These are phyloP conservation scores for Poeciliopsis turneri DNA, from an alignment of 2,797 vertebrate genomes.

Conservation along the genomic window DNA sequence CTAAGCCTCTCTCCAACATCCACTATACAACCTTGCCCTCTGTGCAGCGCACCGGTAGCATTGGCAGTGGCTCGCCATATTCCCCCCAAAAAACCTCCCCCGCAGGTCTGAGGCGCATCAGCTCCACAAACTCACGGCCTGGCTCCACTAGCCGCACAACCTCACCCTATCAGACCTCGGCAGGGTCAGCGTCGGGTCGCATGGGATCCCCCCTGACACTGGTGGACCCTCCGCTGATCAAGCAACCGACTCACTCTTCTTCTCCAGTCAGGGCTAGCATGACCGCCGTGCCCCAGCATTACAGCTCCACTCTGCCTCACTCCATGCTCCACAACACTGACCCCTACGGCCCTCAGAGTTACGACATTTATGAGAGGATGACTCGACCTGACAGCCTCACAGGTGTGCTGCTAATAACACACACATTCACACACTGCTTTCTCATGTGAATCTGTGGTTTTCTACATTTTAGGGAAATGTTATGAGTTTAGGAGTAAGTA, in stretches of 20 bases:
- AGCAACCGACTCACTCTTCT: slow-evolving; percentile 83
- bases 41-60: slow-evolving; percentile 75
- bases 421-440: slow-evolving; percentile 19
- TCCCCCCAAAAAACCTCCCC: slow-evolving; percentile 87
- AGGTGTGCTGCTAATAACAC: slow-evolving; percentile 74
- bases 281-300: slow-evolving; percentile 94
- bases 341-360: slow-evolving; percentile 89
- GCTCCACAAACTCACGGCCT: slow-evolving; percentile 83
- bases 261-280: slow-evolving; percentile 90
- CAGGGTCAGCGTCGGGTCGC: slow-evolving; percentile 64
- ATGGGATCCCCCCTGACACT: slow-evolving; percentile 89
- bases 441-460: not conserved
- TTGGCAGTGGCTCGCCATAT: slow-evolving; percentile 81
- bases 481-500: not conserved
- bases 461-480: slow-evolving; percentile 4
- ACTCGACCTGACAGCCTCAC: slow-evolving; percentile 92
- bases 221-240: slow-evolving; percentile 81
- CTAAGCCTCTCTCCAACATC: slow-evolving; percentile 83
- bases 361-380: slow-evolving; percentile 96
- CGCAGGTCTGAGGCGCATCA: slow-evolving; percentile 82
- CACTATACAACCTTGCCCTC: slow-evolving; percentile 90
- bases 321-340: slow-evolving; percentile 85
- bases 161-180: slow-evolving; percentile 83
- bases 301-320: slow-evolving; percentile 88
- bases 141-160: slow-evolving; percentile 76